Conservation (phyloP, 1,140 invertebrate species). For the Cherax destructor region DNA sequence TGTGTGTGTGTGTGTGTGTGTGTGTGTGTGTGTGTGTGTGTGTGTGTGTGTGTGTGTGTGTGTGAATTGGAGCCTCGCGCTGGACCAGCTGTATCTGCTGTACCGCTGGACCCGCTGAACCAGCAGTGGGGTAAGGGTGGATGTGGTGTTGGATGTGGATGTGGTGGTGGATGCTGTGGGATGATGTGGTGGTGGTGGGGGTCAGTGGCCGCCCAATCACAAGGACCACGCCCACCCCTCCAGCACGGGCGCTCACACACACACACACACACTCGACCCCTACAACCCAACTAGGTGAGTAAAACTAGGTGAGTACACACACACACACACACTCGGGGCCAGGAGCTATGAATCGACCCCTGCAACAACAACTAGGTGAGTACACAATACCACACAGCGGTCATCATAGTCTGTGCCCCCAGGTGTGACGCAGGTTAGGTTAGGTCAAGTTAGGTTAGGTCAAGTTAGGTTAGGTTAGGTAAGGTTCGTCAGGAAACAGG, state of each 20-base stretch:
- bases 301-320: no score
- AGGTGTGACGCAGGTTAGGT: no score
- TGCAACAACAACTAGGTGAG: no score
- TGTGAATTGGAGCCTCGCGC: not conserved
- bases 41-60: not conserved
- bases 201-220: not conserved
- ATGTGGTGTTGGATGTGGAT: not conserved
- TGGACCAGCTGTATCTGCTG: not conserved
- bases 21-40: not conserved
- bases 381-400: no score
- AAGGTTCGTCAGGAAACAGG: no score
- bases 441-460: no score
- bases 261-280: constrained; percentile 1
- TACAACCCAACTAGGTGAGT: no score
- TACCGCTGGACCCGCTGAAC: not conserved
- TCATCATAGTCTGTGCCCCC: no score
- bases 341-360: no score
- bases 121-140: not conserved
- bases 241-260: constrained; percentile 1
- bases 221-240: not conserved
- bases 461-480: no score
- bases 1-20: constrained; percentile 9
- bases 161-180: no score
- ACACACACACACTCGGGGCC: no score
- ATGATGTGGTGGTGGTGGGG: not conserved